These are phyloP conservation scores for Mimas tiliae DNA, from an alignment of 2,888 invertebrate species.

Conservation along the genomic window DNA sequence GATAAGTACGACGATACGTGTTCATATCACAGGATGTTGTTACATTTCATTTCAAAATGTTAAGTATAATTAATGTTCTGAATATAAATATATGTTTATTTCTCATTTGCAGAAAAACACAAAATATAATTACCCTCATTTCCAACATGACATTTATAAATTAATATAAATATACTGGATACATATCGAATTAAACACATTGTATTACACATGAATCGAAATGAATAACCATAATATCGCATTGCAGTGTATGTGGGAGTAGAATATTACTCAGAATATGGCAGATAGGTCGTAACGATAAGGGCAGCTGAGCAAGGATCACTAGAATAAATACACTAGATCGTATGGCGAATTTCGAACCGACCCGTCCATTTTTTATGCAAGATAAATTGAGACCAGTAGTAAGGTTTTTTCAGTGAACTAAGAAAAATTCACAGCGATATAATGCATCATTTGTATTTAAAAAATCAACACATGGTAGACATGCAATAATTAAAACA, in stretches of 20 bases:
- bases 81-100: not conserved
- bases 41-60: not conserved
- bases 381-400: no score
- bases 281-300: constrained; percentile 18
- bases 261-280: constrained; percentile 15
- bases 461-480: constrained; percentile 3
- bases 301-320: constrained; percentile 19
- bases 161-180: not conserved
- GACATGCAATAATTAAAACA: constrained; percentile 7
- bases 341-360: no score
- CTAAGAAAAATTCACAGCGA: not conserved
- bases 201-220: constrained; percentile 17
- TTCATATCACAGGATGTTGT: constrained; percentile 8
- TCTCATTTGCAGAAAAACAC: not conserved
- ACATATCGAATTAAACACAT: constrained; percentile 4
- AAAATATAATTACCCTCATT: constrained; percentile 1
- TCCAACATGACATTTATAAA: not conserved
- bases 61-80: not conserved
- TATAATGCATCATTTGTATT: not conserved
- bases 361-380: no score
- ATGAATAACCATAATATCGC: constrained; percentile 1
- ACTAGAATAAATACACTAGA: constrained; percentile 21
- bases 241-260: constrained; percentile 14
- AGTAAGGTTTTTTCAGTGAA: not conserved
- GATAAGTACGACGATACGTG: constrained; percentile 9